A percentile compares a stretch with the other conserved stretches of the same genome.
Evolutionary conservation across 2,888 invertebrate species (phyloP).

Genomic region (Heliconius aoede): DNA sequence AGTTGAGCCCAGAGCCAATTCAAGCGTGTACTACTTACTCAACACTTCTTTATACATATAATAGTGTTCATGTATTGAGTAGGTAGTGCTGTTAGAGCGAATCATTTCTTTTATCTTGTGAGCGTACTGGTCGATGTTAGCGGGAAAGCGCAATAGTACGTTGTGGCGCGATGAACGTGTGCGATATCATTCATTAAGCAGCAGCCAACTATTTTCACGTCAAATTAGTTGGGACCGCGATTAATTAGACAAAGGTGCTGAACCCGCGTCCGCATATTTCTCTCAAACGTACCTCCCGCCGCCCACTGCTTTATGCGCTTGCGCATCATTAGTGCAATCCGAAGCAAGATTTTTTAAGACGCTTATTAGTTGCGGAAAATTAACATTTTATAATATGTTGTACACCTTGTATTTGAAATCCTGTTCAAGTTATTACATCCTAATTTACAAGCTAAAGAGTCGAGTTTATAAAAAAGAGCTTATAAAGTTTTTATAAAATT

Average conservation of each 20-base stretch:
- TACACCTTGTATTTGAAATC: slow-evolving; percentile 43
- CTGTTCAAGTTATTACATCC: slow-evolving; percentile 45
- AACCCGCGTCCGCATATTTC: slow-evolving; percentile 50
- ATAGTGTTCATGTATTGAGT: slow-evolving; percentile 45
- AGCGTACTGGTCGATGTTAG: slow-evolving; percentile 63
- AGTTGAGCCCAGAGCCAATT: slow-evolving; percentile 58
- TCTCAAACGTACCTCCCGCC: slow-evolving; percentile 38
- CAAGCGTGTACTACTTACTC: slow-evolving; percentile 49
- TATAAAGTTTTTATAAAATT: too few relatives aligned
- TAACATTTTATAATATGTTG: slow-evolving; percentile 43
- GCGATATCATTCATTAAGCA: slow-evolving; percentile 82
- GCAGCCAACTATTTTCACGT: slow-evolving; percentile 72
- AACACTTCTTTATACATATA: slow-evolving; percentile 49
- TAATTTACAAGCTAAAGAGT: slow-evolving; percentile 38
- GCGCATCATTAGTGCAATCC: slow-evolving; percentile 48
- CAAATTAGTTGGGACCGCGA: slow-evolving; percentile 77
- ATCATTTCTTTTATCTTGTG: slow-evolving; percentile 67
- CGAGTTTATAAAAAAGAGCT: slow-evolving; percentile 18
- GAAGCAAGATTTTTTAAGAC: slow-evolving; percentile 44
- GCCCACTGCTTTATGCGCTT: slow-evolving; percentile 41
- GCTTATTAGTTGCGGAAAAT: slow-evolving; percentile 42
- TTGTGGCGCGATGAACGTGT: slow-evolving; percentile 80
- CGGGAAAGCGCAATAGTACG: slow-evolving; percentile 58
- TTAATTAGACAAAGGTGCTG: slow-evolving; percentile 73
- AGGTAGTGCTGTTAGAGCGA: slow-evolving; percentile 49